A percentile compares a stretch with the other conserved stretches of the same genome.
Evolutionary conservation across 64 coral and sea anemone genomes (phyloP).

Genomic region (Pocillopora verrucosa): DNA sequence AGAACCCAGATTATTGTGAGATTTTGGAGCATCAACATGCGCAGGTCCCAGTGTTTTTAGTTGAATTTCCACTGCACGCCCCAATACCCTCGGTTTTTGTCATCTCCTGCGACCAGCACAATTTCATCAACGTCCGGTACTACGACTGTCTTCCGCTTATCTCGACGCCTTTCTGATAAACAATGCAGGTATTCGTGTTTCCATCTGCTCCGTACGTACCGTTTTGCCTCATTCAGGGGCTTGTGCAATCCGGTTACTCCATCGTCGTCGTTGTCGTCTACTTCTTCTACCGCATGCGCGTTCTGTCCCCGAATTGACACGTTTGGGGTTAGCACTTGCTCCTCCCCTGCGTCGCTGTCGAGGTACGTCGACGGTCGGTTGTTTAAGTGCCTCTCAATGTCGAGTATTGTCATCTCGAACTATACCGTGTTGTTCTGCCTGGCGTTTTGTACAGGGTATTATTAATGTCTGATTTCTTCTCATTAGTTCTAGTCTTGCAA

Average conservation of each 20-base stretch:
- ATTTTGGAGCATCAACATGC: too few species aligned
- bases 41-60: too few species aligned
- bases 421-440: too few species aligned
- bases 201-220: slow-evolving; percentile 62
- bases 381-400: slow-evolving; percentile 77
- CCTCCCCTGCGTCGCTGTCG: slow-evolving; percentile 54
- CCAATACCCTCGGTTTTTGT: slow-evolving; percentile 61
- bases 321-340: slow-evolving; percentile 68
- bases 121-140: slow-evolving; percentile 44
- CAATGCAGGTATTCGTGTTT: slow-evolving; percentile 69
- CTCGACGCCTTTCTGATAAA: slow-evolving; percentile 69
- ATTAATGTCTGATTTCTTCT: too few species aligned
- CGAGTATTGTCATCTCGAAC: too few species aligned
- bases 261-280: slow-evolving; percentile 58
- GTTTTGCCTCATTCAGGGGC: slow-evolving; percentile 40
- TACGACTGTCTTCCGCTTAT: background rate
- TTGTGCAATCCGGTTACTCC: slow-evolving; percentile 37
- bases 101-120: slow-evolving; percentile 52
- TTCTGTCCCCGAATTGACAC: slow-evolving; percentile 71
- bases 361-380: slow-evolving; percentile 72
- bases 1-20: too few species aligned
- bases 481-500: too few species aligned
- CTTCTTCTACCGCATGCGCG: slow-evolving; percentile 53
- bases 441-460: too few species aligned
- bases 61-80: too few species aligned